phyloP scores from a whole-genome alignment of 2,797 vertebrate genomes.

The Hoplostethus mediterraneus region DNA sequence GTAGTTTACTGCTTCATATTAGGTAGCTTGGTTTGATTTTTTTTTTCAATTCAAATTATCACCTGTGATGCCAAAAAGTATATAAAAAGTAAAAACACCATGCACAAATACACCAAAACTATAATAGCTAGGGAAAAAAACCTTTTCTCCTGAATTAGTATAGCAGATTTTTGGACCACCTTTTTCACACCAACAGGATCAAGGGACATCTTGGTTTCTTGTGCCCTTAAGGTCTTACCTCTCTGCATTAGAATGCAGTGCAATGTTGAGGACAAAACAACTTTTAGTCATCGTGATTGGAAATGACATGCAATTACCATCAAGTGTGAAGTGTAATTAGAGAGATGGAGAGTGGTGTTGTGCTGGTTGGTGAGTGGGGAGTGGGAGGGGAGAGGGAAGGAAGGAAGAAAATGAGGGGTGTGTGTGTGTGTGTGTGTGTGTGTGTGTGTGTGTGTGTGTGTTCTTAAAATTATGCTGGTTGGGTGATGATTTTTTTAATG shows the following conservation, averaged over 20 bases:
- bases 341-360: slow-evolving; percentile 44
- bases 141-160: not conserved
- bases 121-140: too few relatives aligned
- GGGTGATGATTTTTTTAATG: slow-evolving; percentile 4
- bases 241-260: slow-evolving; percentile 40
- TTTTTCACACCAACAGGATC: not conserved
- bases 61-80: too few relatives aligned
- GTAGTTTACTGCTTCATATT: not conserved
- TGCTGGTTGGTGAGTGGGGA: slow-evolving; percentile 35
- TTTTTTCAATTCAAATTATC: not conserved
- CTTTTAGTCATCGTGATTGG: slow-evolving; percentile 69
- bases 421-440: not conserved
- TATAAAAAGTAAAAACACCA: too few relatives aligned
- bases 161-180: not conserved
- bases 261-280: slow-evolving; percentile 47
- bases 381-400: slow-evolving; percentile 15
- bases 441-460: not conserved
- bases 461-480: slow-evolving; percentile 1
- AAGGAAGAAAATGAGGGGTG: not conserved
- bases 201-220: not conserved
- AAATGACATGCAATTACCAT: slow-evolving; percentile 80
- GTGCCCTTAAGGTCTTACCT: slow-evolving; percentile 11
- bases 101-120: too few relatives aligned
- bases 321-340: slow-evolving; percentile 73
- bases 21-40: not conserved